Base-by-base conservation (phyloP, 2,113 vertebrate genomes). In the Burhinus bistriatus region DNA sequence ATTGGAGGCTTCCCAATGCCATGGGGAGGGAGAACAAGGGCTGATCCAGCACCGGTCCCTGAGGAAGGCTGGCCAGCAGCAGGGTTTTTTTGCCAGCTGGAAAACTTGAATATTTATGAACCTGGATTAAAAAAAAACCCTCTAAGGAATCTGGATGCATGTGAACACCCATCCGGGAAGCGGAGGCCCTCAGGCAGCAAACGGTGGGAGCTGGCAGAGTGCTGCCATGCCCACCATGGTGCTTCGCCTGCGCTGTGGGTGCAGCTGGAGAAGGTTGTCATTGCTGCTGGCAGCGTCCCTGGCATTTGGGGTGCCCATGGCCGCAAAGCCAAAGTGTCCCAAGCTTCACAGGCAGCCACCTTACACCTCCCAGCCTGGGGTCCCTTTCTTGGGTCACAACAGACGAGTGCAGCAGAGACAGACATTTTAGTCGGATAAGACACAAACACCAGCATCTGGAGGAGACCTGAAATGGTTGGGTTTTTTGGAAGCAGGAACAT, bases 281-380 rank as follows among this genome's bases (percentile, higher is more conserved):
- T 23, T 0, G 0, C 58, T 72, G 52, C 70, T 73, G 64, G 45
- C 68, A 69, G 49, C 1, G 0, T 45, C 83, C 55, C n/a, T 25
- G 51, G 47, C 11, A 6, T 49, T 36, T 66, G n/a, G 42, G 64
- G 9, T 1, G 4, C 11, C 16, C 1, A 1, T 57, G 64, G 55
- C 58, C 73, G 34, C 59, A 58, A 84, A 86, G 30, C 23, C 69
- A 6, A 86, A 36, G 20, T 10, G 32, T 49, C 34, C 47, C 51
- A 42, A 55, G 26, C 34, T 25, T 36, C 42, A 64, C 32, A 40
- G 21, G 40, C 34, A 44, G 64, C n/a, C 64, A 47, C 51, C 54
- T 54, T 15, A 29, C 47, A 47, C 42, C 20, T 30, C 68, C 19
- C 38, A 26, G 51, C 34, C 44, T 2, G 1, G 38, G 14, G 29